Conservation (phyloP, 1,140 invertebrate genomes). For the Laodelphax striatellus region DNA sequence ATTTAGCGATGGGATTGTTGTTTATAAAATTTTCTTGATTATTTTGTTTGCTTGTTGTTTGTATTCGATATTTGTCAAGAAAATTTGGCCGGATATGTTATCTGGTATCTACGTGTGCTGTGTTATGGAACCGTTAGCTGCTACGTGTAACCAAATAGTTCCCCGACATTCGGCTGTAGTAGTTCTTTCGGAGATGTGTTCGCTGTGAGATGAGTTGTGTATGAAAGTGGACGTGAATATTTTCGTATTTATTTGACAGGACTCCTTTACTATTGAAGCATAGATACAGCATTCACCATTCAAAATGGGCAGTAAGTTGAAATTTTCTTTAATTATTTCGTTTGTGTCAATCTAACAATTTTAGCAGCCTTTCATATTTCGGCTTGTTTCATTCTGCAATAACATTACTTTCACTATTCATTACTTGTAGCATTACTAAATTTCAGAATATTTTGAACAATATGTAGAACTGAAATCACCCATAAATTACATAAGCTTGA, state of each 20-base stretch:
- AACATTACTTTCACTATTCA: neutral
- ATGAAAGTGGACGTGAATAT: neutral
- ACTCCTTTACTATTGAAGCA: neutral
- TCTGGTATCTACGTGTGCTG: neutral
- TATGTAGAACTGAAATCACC: neutral
- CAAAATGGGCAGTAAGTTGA: slow-evolving; percentile 1
- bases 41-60: too few relatives aligned
- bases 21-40: too few relatives aligned
- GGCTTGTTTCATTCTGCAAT: neutral
- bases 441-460: neutral
- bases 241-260: neutral
- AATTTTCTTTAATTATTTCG: neutral
- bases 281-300: neutral
- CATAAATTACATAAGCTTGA: too few relatives aligned
- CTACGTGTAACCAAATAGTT: neutral
- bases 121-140: neutral
- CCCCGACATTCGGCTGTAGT: neutral
- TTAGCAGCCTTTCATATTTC: neutral
- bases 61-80: too few relatives aligned
- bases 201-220: neutral
- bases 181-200: neutral
- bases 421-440: neutral
- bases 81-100: neutral
- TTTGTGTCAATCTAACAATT: neutral
- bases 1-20: too few relatives aligned